A percentile compares a stretch with the other conserved stretches of the same genome.
Conservation (phyloP, 2,888 invertebrate genomes). For the Xanthia icteritia region DNA sequence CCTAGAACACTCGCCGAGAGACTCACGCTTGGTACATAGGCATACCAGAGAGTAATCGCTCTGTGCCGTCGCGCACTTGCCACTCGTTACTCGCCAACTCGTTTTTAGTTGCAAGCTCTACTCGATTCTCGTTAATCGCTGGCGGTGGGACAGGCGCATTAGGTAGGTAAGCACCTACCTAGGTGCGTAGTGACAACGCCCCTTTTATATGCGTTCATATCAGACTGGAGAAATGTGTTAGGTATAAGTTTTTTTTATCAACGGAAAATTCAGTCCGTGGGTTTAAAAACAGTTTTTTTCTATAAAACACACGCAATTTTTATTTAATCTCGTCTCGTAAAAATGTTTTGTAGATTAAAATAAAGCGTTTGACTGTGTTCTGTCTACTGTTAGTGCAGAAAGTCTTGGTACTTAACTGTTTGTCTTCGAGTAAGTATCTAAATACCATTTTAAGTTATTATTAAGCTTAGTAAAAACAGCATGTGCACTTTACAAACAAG, state of each 20-base stretch:
- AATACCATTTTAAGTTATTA: background rate
- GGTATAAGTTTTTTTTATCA: slow-evolving; percentile 17
- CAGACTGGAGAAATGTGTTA: slow-evolving; percentile 44
- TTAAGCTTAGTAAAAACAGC: background rate
- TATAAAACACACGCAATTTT: slow-evolving; percentile 8
- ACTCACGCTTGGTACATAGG: no score
- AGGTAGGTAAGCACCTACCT: background rate
- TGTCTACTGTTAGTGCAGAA: background rate
- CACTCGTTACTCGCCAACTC: background rate
- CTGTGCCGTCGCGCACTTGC: background rate
- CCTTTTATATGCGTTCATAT: slow-evolving; percentile 64
- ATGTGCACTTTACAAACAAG: no score
- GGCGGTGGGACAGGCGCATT: background rate
- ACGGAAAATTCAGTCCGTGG: slow-evolving; percentile 3
- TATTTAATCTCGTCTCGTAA: no score
- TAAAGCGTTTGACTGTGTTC: slow-evolving; percentile 15
- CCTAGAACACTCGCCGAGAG: background rate
- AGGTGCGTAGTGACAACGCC: slow-evolving; percentile 65
- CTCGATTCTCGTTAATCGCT: background rate
- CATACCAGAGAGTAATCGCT: background rate
- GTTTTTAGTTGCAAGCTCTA: background rate
- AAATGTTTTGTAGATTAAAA: no score
- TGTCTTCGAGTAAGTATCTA: background rate
- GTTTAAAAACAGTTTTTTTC: slow-evolving; percentile 4
- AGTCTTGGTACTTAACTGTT: background rate